These are phyloP conservation scores for Antechinus flavipes DNA, from an alignment of 2,113 vertebrate genomes.

Conservation along the genomic window DNA sequence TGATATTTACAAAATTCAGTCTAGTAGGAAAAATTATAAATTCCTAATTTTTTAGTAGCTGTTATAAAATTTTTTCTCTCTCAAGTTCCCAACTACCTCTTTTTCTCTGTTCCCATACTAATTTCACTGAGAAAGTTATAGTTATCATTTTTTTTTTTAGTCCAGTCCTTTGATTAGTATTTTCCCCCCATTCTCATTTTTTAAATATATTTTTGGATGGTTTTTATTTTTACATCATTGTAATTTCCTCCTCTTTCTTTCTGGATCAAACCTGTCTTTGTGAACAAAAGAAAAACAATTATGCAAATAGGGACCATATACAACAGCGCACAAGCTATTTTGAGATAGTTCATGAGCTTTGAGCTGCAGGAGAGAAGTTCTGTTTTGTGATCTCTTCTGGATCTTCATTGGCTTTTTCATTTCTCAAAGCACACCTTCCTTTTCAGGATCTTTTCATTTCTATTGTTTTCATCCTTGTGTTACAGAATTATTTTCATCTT, in stretches of 20 bases:
- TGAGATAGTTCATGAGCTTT: neutral
- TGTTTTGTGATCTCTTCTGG: neutral
- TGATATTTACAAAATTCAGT: neutral
- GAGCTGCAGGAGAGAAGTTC: neutral
- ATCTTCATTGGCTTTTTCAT: neutral
- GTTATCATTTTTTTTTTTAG: neutral
- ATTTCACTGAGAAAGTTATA: neutral
- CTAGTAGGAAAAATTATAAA: neutral
- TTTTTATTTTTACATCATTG: neutral
- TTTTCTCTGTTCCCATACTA: neutral
- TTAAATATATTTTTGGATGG: neutral
- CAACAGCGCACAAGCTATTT: neutral
- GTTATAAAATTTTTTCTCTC: neutral
- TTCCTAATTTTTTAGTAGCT: neutral
- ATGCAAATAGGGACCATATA: neutral
- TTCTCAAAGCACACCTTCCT: neutral
- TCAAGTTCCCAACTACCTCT: neutral
- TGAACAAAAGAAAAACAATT: neutral
- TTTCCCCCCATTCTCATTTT: neutral
- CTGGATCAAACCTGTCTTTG: neutral
- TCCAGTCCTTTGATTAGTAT: neutral
- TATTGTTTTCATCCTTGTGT: neutral
- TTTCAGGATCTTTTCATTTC: neutral
- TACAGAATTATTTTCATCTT: neutral
- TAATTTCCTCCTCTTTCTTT: neutral